Evolutionary conservation across 2,113 vertebrate genomes (phyloP), one percentile per base, ranked within the genome.

Genomic region (Australoheros scitulus): DNA sequence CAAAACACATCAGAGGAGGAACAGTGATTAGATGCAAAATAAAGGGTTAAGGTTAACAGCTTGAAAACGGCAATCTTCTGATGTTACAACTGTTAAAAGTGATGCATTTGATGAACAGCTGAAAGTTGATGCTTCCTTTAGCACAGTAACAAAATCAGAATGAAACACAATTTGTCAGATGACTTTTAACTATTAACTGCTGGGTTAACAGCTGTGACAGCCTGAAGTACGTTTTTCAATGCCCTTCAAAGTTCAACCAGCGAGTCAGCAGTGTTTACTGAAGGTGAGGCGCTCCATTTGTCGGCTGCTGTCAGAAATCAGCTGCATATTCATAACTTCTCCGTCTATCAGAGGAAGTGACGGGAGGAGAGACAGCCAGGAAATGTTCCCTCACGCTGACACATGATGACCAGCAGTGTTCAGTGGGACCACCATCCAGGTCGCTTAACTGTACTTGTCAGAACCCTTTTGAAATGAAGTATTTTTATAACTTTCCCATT

Each of bases 301-400:
- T 87, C 91, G 89, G 75, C n/a, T 18, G 50, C 41, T 65, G n/a
- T 74, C 64, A 86, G 50, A 57, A 68, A 76, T 64, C 83, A 82
- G 68, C 82, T 84, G 72, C 87, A 89, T 89, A 89, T 88, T 91
- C 85, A 88, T 86, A 84, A 89, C 75, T 56, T 38, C 61, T 65
- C 29, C 7, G 43, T 90, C 82, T 47, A 77, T 89, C 89, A 87
- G 58, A 79, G 61, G 59, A 65, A 78, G 78, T 13, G 78, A 89
- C 61, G 60, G 74, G 60, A 65, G 61, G 24, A 60, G 43, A 77
- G 76, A 50, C 68, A 61, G 41, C 20, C 60, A 68, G 43, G 41
- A 70, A 3, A 7, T 47, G 10, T 20, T 70, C 6, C 43, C 65
- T 70, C 20, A 70, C 65, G 32, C 43, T 32, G 29, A 20, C 32